phyloP scores from a whole-genome alignment of 2,888 invertebrate species.

The Drosophila falleni region DNA sequence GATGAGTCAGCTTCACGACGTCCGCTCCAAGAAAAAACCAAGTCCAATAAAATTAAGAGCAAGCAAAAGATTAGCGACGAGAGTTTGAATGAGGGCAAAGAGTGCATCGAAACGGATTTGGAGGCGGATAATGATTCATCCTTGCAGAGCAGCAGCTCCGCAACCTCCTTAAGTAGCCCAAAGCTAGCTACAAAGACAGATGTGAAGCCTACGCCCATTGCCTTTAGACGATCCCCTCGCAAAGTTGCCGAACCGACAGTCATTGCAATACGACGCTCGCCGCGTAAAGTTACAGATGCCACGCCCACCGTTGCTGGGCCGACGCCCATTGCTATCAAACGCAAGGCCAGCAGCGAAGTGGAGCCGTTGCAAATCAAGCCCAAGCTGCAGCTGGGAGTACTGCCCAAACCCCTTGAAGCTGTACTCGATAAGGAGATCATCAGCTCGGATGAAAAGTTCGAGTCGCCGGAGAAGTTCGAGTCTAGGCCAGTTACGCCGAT shows the following conservation, averaged over 20 bases:
- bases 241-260: conserved; percentile 44
- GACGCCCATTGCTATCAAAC: conserved; percentile 22
- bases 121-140: conserved; percentile 73
- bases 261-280: conserved; percentile 52
- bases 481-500: conserved; percentile 83
- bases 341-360: conserved; percentile 19
- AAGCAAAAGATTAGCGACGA: background rate
- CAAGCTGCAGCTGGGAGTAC: conserved; percentile 32
- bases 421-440: conserved; percentile 83
- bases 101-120: conserved; percentile 36
- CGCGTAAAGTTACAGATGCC: conserved; percentile 41
- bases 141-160: conserved; percentile 61
- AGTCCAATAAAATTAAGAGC: conserved; percentile 27
- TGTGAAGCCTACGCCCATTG: conserved; percentile 50
- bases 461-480: conserved; percentile 81
- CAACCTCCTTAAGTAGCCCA: conserved; percentile 36
- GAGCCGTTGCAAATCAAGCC: conserved; percentile 18
- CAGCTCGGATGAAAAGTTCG: conserved; percentile 84
- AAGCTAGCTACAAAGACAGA: conserved; percentile 17
- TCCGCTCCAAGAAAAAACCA: conserved; percentile 57
- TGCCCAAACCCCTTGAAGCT: conserved; percentile 63
- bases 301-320: conserved; percentile 25
- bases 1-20: conserved; percentile 52
- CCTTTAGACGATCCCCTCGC: conserved; percentile 59
- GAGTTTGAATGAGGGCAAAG: conserved; percentile 29